Evolutionary conservation across 30 jellyfish, hydroid and myxozoan genomes (phyloP).

Genomic region (Haliclystus octoradiatus): DNA sequence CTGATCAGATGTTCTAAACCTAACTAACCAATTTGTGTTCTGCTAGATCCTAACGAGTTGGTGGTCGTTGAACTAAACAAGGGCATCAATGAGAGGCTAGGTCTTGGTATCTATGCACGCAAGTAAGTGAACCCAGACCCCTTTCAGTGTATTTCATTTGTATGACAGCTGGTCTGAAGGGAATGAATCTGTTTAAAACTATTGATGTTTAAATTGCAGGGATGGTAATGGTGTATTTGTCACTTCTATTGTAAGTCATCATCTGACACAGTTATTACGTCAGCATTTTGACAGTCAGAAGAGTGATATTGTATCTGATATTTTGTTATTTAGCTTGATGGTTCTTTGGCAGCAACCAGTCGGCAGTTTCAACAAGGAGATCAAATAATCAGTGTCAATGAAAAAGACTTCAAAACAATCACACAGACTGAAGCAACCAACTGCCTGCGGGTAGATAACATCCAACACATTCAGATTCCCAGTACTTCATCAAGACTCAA

Average conservation of each 20-base stretch:
- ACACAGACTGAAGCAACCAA: constrained; percentile 34
- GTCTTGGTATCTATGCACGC: constrained; percentile 51
- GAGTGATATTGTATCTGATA: too few relatives aligned
- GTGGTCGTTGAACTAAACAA: constrained; percentile 21
- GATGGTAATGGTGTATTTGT: constrained; percentile 48
- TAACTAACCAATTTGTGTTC: background rate
- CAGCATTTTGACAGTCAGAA: too few relatives aligned
- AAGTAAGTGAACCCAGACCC: too few relatives aligned
- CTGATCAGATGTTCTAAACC: background rate
- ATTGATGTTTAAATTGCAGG: background rate
- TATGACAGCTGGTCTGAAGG: background rate
- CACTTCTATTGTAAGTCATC: constrained; percentile 35
- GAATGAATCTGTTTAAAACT: background rate
- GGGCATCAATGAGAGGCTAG: constrained; percentile 55
- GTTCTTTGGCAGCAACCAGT: constrained; percentile 38
- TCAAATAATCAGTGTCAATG: constrained; percentile 29
- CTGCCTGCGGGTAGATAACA: constrained; percentile 11
- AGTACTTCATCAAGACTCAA: too few relatives aligned
- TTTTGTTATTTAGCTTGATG: constrained; percentile 42
- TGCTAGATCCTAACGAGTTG: constrained; percentile 30
- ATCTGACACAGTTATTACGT: background rate
- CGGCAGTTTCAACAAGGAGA: constrained; percentile 46
- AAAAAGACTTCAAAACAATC: constrained; percentile 28
- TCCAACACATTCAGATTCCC: too few relatives aligned
- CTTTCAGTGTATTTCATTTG: too few relatives aligned